phyloP scores from a whole-genome alignment of 2,113 vertebrate species.

The Leptosomus discolor region DNA sequence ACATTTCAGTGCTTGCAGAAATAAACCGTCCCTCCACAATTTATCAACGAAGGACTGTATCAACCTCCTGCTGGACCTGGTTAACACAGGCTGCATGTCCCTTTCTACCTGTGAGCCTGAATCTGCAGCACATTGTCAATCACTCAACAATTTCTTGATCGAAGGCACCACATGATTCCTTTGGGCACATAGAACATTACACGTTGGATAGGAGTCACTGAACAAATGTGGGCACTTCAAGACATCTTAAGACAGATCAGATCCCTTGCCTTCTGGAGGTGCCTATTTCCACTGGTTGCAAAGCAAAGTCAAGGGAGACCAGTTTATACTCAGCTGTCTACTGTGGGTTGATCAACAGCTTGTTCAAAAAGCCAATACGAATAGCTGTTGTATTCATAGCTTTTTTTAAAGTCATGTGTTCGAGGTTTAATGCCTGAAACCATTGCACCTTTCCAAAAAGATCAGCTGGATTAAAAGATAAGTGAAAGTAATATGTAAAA shows the following conservation, averaged over 20 bases:
- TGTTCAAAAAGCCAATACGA: not conserved
- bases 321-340: not conserved
- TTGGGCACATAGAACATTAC: not conserved
- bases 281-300: not conserved
- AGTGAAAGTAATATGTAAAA: not conserved
- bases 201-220: not conserved
- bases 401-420: not conserved
- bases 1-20: not conserved
- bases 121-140: not conserved
- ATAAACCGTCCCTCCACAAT: not conserved
- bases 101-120: not conserved
- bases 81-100: not conserved
- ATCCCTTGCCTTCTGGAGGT: not conserved
- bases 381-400: not conserved
- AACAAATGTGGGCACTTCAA: not conserved
- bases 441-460: not conserved
- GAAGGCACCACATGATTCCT: rapidly evolving
- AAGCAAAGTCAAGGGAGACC: not conserved
- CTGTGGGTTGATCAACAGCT: not conserved
- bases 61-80: not conserved
- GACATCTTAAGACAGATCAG: not conserved
- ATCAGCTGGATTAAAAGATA: not conserved
- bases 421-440: not conserved
- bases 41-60: not conserved
- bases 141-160: not conserved